Evolutionary conservation across 2,888 invertebrate genomes (phyloP).

Genomic region (Drosophila rellima): DNA sequence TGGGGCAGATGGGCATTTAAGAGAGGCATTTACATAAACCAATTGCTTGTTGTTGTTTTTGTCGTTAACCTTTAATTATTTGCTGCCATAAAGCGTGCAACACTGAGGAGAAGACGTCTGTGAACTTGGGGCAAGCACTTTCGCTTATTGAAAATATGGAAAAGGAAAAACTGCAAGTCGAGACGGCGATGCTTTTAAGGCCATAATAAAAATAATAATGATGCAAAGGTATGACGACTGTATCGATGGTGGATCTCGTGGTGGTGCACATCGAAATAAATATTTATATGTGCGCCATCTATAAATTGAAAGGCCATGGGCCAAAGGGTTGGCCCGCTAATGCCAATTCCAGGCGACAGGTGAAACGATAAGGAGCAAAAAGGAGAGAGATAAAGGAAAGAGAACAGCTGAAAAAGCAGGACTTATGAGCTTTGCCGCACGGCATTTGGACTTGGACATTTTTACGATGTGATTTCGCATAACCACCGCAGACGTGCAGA

Average conservation of each 20-base stretch:
- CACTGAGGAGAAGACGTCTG: constrained; percentile 7
- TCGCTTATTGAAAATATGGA: constrained; percentile 75
- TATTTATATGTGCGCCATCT: constrained; percentile 82
- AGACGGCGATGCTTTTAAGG: constrained; percentile 76
- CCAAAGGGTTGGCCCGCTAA: constrained; percentile 52
- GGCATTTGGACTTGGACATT: constrained; percentile 83
- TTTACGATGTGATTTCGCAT: constrained; percentile 84
- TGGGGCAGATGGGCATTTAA: constrained; percentile 17
- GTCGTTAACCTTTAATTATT: constrained; percentile 74
- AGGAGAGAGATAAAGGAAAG: background rate
- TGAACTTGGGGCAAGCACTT: constrained; percentile 61
- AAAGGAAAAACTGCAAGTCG: constrained; percentile 53
- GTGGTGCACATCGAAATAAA: constrained; percentile 73
- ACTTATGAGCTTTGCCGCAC: constrained; percentile 82
- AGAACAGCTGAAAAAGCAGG: constrained; percentile 41
- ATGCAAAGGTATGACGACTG: constrained; percentile 74
- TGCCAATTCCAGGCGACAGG: constrained; percentile 64
- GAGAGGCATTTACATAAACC: constrained; percentile 35
- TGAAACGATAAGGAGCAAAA: constrained; percentile 50
- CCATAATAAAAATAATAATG: constrained; percentile 78
- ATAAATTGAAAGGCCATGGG: constrained; percentile 75
- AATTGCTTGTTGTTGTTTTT: background rate
- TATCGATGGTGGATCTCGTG: background rate
- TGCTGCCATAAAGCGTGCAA: constrained; percentile 38
- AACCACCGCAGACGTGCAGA: constrained; percentile 80